Percentiles rank a stretch among this genome's conserved stretches.
Conservation (phyloP, 2,888 invertebrate species). For the Mythimna ferrago region DNA sequence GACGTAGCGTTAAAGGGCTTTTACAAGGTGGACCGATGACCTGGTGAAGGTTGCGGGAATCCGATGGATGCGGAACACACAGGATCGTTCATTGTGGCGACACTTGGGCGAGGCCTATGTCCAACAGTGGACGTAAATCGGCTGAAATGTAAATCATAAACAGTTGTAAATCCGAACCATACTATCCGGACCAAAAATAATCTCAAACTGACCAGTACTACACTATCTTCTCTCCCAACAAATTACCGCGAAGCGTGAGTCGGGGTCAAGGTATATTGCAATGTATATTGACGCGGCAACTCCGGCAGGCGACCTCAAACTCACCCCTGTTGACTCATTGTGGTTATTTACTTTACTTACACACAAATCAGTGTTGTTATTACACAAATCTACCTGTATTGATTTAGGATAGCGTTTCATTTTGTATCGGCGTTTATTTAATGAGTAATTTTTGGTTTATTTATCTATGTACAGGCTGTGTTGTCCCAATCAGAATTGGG, state of each 20-base stretch:
- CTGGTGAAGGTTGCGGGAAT: no score
- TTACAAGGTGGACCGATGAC: no score
- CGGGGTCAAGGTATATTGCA: conserved; percentile 57
- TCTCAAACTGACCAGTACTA: conserved; percentile 1
- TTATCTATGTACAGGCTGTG: neutral
- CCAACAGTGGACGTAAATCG: no score
- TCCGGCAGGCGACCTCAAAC: conserved; percentile 54
- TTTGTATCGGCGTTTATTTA: conserved; percentile 11
- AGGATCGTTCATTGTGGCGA: no score
- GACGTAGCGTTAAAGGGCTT: no score
- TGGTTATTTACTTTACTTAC: conserved; percentile 37
- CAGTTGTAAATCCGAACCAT: neutral
- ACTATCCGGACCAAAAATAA: conserved; percentile 19
- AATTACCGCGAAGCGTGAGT: conserved; percentile 24
- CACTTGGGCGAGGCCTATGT: no score
- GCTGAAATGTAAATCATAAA: no score
- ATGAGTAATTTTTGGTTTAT: neutral
- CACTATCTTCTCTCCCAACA: conserved; percentile 22
- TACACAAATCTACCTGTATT: conserved; percentile 55
- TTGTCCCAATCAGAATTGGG: neutral
- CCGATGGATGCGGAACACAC: no score
- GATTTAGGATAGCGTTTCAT: conserved; percentile 32
- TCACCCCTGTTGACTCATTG: conserved; percentile 63
- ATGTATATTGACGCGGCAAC: conserved; percentile 40
- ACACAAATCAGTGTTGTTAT: conserved; percentile 57